These are phyloP conservation scores for Pachypanchax playfairii DNA, from an alignment of 2,113 vertebrate species.

Conservation along the genomic window DNA sequence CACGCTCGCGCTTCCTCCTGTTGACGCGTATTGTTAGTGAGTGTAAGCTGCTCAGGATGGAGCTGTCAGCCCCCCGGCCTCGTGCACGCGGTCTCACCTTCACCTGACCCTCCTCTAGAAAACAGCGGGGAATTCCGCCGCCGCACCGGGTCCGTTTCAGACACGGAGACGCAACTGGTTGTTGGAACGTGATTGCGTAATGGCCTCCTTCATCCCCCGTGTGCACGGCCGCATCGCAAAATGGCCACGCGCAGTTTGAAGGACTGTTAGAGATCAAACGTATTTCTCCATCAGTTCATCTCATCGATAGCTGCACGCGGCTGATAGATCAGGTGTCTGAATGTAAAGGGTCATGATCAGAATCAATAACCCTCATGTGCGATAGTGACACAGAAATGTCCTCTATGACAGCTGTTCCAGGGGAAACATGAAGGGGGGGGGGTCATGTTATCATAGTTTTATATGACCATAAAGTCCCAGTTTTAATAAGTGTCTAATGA, in stretches of 20 bases:
- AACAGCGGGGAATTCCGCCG: neutral
- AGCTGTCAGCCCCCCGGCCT: neutral
- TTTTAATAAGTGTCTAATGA: too few species aligned
- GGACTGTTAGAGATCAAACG: neutral
- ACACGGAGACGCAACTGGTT: conserved; percentile 13
- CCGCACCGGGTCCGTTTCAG: too few species aligned
- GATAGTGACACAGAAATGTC: too few species aligned
- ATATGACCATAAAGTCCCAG: too few species aligned
- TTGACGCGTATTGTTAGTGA: neutral
- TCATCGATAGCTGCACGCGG: neutral
- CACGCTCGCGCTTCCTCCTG: neutral
- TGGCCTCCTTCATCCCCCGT: neutral
- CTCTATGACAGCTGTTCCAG: too few species aligned
- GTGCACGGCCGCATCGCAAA: conserved; percentile 16
- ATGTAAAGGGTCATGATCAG: neutral
- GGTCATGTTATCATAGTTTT: too few species aligned
- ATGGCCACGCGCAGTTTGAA: conserved; percentile 31
- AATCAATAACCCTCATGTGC: too few species aligned
- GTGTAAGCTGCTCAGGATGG: neutral
- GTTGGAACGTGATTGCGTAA: conserved; percentile 24
- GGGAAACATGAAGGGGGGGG: too few species aligned
- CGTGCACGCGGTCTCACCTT: neutral
- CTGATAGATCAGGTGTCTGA: neutral
- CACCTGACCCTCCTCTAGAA: neutral
- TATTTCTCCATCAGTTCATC: too few species aligned